Percentiles rank a stretch among this genome's conserved stretches.
Evolutionary conservation across 2,797 vertebrate genomes (phyloP).

Genomic region (Platyrinchus mystaceus): DNA sequence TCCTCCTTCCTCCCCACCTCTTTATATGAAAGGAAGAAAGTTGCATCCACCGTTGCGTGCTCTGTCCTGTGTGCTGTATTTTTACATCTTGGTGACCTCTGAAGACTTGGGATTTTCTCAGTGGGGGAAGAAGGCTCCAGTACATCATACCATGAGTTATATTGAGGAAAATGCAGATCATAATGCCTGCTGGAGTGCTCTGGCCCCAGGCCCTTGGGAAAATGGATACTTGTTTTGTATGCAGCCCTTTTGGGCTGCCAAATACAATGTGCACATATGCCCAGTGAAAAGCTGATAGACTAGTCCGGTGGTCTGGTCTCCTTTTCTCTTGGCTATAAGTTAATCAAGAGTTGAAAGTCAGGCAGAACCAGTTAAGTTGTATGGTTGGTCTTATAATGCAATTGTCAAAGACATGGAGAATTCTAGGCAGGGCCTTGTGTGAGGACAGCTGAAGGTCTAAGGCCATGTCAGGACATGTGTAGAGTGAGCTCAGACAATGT

Average conservation of each 20-base stretch:
- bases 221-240: neutral
- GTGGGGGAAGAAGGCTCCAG: neutral
- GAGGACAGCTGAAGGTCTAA: neutral
- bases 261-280: neutral
- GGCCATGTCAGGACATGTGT: rapidly evolving
- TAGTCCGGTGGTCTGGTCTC: neutral
- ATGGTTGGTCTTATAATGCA: neutral
- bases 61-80: neutral
- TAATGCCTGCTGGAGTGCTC: neutral
- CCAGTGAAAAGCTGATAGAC: neutral
- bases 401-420: neutral
- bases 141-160: rapidly evolving
- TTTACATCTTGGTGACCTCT: neutral
- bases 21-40: neutral
- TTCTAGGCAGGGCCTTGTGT: neutral
- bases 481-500: neutral
- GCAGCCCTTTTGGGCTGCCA: neutral
- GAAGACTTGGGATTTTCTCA: neutral
- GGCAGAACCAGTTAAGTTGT: neutral
- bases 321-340: neutral
- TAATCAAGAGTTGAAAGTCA: neutral
- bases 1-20: neutral
- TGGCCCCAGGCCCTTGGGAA: neutral
- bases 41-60: neutral
- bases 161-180: neutral